Conservation (phyloP, 2,113 vertebrate genomes). For the Oceanites oceanicus region DNA sequence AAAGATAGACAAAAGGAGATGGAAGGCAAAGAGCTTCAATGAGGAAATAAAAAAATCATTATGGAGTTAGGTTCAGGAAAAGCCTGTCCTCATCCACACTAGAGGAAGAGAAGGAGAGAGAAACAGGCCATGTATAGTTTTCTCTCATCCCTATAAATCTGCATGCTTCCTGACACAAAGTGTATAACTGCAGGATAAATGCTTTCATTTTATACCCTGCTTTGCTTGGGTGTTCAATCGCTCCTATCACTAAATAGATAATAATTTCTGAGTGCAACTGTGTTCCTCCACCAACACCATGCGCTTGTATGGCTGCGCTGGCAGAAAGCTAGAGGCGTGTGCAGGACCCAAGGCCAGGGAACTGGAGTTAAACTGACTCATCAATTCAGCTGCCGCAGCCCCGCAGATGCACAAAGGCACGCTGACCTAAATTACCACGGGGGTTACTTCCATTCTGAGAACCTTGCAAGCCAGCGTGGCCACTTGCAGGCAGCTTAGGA, state of each 20-base stretch:
- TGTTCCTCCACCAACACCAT: not conserved
- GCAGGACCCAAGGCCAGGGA: not conserved
- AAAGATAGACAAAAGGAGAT: not conserved
- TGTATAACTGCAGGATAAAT: rapidly evolving
- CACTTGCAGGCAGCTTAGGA: not conserved
- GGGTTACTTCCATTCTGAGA: not conserved
- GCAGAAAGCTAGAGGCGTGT: not conserved
- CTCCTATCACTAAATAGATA: not conserved
- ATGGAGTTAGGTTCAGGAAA: not conserved
- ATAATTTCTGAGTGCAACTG: not conserved
- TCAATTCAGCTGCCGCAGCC: not conserved
- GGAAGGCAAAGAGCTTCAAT: not conserved
- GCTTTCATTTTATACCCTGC: not conserved
- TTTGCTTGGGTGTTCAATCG: not conserved
- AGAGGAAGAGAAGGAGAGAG: not conserved
- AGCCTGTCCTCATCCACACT: not conserved
- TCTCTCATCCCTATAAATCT: not conserved
- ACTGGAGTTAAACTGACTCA: not conserved
- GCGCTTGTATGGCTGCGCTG: not conserved
- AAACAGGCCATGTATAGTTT: not conserved
- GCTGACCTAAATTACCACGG: not conserved
- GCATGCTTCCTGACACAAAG: not conserved
- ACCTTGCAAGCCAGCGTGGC: rapidly evolving
- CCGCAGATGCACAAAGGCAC: not conserved
- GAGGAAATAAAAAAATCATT: not conserved